Base-by-base conservation (phyloP, 2,888 invertebrate species). In the Dusona sp. region DNA sequence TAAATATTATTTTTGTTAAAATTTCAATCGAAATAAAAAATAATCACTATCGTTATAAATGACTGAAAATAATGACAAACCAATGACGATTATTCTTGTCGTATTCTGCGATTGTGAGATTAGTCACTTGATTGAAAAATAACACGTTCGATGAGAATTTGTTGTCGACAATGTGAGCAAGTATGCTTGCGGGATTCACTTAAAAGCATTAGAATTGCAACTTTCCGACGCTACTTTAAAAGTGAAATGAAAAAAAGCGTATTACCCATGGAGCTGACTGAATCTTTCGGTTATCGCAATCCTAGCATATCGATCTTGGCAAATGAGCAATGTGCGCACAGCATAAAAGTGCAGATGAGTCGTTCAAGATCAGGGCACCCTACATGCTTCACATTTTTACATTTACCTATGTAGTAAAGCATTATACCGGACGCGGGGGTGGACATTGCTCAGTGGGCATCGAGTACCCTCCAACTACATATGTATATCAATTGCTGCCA, bases 251-350 rank as follows among this genome's bases (percentile, higher is more conserved):
- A 57, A 25, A 22, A 29, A 29, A 61, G 1, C 45, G 45, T 61
- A 48, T 48, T 48, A 1, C 29, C 19, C 45, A 42, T 83, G 6
- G 74, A 88, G 74, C 87, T 77, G 38, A 25, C 19, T 51, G 70
- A 48, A 75, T 77, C 54, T 83, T 73, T 72, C 57, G 54, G 77
- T 87, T 92, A 92, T 92, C 92, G 89, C 81, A 22, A 48, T 45
- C 22, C 73, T 68, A 67, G 81, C 61, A 90, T 89, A 92, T 92
- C 92, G 91, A 92, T 93, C 92, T 92, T 92, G 89, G 90, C 89
- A 92, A 93, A 92, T 92, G 92, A 92, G 92, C 93, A 92, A 92
- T 92, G 92, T 92, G 91, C 91, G 92, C 90, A 36, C 16, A 48
- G 36, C 45, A 25, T 51, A 65, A 36, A 42, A 73, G 48, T 51